These are phyloP conservation scores for Microvelia longipes DNA, from an alignment of 1,140 invertebrate species.

Conservation along the genomic window DNA sequence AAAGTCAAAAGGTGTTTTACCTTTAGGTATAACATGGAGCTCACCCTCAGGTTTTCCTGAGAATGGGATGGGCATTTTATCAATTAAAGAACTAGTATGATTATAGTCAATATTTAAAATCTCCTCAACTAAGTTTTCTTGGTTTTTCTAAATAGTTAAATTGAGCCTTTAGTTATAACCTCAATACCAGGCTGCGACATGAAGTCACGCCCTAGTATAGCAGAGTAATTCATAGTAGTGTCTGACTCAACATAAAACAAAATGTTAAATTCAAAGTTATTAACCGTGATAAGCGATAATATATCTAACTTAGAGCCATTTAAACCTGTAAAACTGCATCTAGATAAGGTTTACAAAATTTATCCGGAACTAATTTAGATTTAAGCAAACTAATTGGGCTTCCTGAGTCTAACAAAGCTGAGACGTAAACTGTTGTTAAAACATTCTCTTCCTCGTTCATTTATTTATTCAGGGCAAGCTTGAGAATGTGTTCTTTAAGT, in stretches of 20 bases:
- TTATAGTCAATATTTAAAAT: background rate
- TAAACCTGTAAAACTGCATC: background rate
- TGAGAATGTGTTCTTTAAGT: no score
- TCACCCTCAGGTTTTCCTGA: background rate
- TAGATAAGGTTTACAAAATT: background rate
- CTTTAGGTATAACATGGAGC: background rate
- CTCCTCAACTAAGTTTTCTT: no score
- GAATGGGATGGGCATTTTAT: no score
- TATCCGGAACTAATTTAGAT: background rate
- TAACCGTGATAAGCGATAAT: background rate
- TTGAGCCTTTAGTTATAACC: no score
- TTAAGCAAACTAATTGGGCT: background rate
- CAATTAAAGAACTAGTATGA: no score
- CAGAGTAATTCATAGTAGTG: background rate
- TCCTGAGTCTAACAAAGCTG: background rate
- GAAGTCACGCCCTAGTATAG: background rate
- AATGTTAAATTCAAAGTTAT: background rate
- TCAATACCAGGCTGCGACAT: background rate
- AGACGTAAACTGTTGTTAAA: background rate
- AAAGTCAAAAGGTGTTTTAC: background rate
- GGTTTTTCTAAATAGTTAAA: no score
- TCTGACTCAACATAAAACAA: background rate
- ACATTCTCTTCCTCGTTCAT: background rate
- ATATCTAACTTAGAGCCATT: background rate
- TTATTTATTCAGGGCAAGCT: no score